Evolutionary conservation across 2,797 vertebrate genomes (phyloP), one percentile per base, ranked within the genome.

Genomic region (Tachyglossus aculeatus): DNA sequence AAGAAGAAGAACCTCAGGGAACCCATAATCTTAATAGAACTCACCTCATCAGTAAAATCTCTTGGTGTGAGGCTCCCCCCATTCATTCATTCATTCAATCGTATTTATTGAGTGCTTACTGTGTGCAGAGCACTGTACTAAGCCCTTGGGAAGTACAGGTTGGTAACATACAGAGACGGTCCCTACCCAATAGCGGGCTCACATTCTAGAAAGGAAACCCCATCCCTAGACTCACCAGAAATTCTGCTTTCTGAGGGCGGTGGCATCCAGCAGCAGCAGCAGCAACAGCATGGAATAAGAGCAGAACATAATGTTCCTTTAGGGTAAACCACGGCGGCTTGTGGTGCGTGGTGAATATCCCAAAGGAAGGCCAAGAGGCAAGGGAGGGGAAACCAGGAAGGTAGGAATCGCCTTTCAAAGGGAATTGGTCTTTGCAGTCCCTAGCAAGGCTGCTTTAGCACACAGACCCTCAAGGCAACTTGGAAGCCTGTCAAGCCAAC

Each of bases 291-390:
- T 29, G 54, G 37, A 55, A 43, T 32, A 63, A 67, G 9, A 61
- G 51, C 25, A 44, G 31, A 41, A 74, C 54, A 68, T 32, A 60
- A 48, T 64, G 21, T 64, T 83, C 58, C 66, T 64, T 38, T 14
- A 44, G 31, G 22, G 7, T 60, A 68, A 69, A 41, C 53, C 53
- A 75, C 36, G 59, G n/a, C 63, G 25, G 37, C 58, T 70, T 80
- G 59, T 57, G 76, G 60, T 62, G 66, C 57, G 61, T 45, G 34
- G 56, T 21, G 34, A 37, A 53, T 39, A 52, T 65, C 32, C 66
- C n/a, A 48, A 31, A 48, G 45, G 45, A 29, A 48, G 31, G 24
- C 27, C 31, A 24, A 24, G n/a, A 48, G 27, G 45, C 18, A 48
- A 48, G 16, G 45, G 24, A 48, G 45, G 45, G 45, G 45, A 45